Conservation (phyloP, 2,113 vertebrate species). For the Calidris pugnax region DNA sequence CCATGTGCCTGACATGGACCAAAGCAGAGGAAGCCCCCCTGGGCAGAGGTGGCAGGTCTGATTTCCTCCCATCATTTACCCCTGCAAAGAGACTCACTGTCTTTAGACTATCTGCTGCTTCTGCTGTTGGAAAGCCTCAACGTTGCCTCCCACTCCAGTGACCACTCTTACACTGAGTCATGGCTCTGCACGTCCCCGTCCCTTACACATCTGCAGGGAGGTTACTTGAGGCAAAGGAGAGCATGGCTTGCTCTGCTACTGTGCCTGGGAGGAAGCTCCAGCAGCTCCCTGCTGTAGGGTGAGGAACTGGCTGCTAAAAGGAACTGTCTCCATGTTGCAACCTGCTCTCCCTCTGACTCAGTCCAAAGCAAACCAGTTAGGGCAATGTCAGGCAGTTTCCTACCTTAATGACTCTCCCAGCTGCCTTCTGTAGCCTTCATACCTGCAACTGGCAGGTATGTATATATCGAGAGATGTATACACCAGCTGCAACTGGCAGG, state of each 20-base stretch:
- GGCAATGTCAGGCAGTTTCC: neutral
- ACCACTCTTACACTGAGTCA: neutral
- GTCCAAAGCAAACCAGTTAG: neutral
- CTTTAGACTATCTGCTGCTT: neutral
- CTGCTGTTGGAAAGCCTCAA: neutral
- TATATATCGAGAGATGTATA: neutral
- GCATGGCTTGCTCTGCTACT: neutral
- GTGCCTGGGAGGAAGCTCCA: neutral
- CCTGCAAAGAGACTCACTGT: neutral
- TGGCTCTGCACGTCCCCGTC: neutral
- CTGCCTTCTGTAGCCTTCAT: neutral
- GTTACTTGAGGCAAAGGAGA: neutral
- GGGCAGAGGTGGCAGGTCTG: neutral
- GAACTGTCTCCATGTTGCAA: neutral
- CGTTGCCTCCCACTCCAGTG: neutral
- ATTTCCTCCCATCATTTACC: neutral
- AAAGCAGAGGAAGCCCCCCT: neutral
- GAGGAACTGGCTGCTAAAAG: neutral
- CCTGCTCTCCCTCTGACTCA: neutral
- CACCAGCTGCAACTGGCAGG: neutral
- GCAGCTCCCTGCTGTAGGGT: neutral
- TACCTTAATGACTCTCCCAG: neutral
- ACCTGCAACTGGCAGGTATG: neutral
- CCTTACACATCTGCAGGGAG: neutral
- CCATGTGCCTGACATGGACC: neutral